Percentiles rank a stretch among this genome's conserved stretches.
Evolutionary conservation across 2,888 invertebrate genomes (phyloP).

Genomic region (Sesia apiformis): DNA sequence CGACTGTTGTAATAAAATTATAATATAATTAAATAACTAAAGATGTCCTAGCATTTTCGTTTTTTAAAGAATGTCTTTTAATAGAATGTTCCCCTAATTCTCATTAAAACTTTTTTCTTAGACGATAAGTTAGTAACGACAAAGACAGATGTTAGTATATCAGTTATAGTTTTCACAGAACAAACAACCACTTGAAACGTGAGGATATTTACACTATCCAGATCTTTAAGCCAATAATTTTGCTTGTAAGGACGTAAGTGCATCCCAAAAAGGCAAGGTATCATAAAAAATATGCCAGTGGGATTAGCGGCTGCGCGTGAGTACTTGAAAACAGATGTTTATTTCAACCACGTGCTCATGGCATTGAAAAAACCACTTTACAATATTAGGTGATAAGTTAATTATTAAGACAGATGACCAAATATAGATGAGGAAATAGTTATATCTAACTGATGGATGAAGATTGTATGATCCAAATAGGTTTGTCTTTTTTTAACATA

Average conservation of each 20-base stretch:
- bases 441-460: no score
- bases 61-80: background rate
- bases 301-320: background rate
- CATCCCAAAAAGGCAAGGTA: constrained; percentile 1
- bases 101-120: no score
- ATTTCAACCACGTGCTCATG: background rate
- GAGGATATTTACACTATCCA: constrained; percentile 29
- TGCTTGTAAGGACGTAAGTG: constrained; percentile 21
- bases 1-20: background rate
- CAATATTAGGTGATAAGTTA: no score
- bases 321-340: background rate
- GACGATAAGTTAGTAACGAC: no score
- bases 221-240: constrained; percentile 26
- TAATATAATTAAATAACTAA: background rate
- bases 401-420: no score
- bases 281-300: background rate
- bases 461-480: no score
- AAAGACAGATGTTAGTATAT: no score
- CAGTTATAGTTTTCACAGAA: background rate
- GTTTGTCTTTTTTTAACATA: no score
- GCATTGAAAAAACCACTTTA: background rate
- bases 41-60: background rate
- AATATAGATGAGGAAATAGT: no score
- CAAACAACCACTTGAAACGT: constrained; percentile 38
- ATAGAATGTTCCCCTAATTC: no score